Conservation (phyloP, 2,888 invertebrate genomes). For the Leucoma salicis region DNA sequence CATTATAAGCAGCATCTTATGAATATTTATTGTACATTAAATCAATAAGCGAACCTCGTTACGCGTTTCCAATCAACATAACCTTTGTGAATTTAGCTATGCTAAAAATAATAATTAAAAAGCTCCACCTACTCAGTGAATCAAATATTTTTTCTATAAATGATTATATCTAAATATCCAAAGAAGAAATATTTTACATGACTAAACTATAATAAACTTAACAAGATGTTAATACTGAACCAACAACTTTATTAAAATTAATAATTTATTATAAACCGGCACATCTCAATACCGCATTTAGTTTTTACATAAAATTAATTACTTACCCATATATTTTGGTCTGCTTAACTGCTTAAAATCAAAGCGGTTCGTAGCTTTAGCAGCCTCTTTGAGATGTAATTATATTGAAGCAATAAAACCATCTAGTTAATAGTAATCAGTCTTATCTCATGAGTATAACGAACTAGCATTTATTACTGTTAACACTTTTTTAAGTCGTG, state of each 20-base stretch:
- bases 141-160: neutral
- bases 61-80: neutral
- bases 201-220: constrained; percentile 15
- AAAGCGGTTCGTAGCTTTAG: constrained; percentile 11
- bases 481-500: constrained; percentile 27
- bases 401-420: constrained; percentile 51
- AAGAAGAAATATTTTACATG: constrained; percentile 6
- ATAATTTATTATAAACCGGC: constrained; percentile 23
- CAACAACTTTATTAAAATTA: constrained; percentile 22
- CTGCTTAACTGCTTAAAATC: constrained; percentile 21
- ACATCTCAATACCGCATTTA: constrained; percentile 21
- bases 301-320: constrained; percentile 36
- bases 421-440: constrained; percentile 51
- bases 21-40: too few species aligned
- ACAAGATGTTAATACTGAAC: constrained; percentile 22
- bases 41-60: too few species aligned
- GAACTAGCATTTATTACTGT: constrained; percentile 27
- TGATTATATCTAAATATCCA: neutral
- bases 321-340: constrained; percentile 25
- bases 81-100: neutral
- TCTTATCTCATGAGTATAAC: constrained; percentile 45
- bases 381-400: constrained; percentile 47
- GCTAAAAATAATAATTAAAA: neutral
- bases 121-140: neutral
- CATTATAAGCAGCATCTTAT: too few species aligned